A percentile compares a stretch with the other conserved stretches of the same genome.
Evolutionary conservation across 2,113 vertebrate species (phyloP).

Genomic region (Trinectes maculatus): DNA sequence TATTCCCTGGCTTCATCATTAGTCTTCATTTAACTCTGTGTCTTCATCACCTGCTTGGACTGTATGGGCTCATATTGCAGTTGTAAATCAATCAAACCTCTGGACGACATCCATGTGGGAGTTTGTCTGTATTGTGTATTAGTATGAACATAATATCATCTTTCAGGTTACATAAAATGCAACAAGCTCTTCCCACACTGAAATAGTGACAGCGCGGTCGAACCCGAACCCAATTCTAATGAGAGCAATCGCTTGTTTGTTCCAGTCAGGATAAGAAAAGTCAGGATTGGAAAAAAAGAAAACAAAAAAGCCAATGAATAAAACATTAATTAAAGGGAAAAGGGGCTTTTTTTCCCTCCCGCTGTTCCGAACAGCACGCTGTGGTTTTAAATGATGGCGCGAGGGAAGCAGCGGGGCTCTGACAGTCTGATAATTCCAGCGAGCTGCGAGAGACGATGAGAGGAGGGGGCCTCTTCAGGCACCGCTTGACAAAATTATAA

Average conservation of each 20-base stretch:
- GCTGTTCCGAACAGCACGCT: constrained; percentile 33
- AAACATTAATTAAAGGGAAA: constrained; percentile 47
- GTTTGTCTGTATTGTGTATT: too few species aligned
- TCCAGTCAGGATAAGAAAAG: too few species aligned
- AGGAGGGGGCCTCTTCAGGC: constrained; percentile 54
- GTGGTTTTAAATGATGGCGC: constrained; percentile 42
- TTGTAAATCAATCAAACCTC: too few species aligned
- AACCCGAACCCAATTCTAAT: too few species aligned
- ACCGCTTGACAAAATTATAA: constrained; percentile 68
- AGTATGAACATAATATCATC: too few species aligned
- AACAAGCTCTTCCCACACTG: too few species aligned
- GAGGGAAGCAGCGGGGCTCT: constrained; percentile 43
- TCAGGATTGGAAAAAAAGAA: too few species aligned
- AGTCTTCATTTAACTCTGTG: background rate
- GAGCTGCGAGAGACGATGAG: constrained; percentile 50
- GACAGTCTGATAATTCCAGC: constrained; percentile 50
- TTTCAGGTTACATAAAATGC: too few species aligned
- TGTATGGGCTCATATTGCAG: too few species aligned
- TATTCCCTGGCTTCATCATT: background rate
- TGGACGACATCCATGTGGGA: too few species aligned
- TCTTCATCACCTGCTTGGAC: background rate
- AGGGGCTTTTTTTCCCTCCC: constrained; percentile 14
- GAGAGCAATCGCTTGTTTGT: too few species aligned
- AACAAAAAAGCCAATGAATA: constrained; percentile 18
- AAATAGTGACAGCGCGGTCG: too few species aligned